These are phyloP conservation scores for Selene dorsalis DNA, from an alignment of 2,797 vertebrate genomes.

Conservation along the genomic window DNA sequence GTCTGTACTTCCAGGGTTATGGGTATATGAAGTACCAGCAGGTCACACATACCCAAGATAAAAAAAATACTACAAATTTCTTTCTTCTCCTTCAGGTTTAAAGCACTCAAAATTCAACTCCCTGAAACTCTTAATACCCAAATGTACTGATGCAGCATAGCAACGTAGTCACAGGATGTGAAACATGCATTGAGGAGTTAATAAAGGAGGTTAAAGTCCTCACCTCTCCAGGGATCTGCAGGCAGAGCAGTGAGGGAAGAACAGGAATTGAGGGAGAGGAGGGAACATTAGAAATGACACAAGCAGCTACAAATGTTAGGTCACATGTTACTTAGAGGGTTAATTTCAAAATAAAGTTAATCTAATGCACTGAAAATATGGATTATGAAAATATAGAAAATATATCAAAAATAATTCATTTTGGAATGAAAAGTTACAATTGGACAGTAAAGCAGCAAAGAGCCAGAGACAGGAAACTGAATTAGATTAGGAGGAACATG, in stretches of 20 bases:
- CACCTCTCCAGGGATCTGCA: conserved; percentile 81
- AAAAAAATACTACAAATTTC: too few species aligned
- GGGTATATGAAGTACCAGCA: too few species aligned
- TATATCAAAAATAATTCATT: neutral
- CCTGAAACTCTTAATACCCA: neutral
- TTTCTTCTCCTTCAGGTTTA: too few species aligned
- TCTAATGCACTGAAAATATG: neutral
- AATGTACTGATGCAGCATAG: neutral
- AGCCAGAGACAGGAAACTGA: neutral
- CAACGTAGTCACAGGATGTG: neutral
- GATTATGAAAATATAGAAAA: neutral
- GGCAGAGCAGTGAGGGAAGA: conserved; percentile 32
- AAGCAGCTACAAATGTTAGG: neutral
- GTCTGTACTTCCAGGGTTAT: too few species aligned
- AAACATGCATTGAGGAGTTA: conserved; percentile 20
- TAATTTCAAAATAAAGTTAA: neutral
- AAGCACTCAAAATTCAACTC: neutral
- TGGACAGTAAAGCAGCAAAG: neutral
- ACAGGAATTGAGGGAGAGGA: conserved; percentile 10
- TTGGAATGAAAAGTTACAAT: neutral
- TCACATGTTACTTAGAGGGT: neutral
- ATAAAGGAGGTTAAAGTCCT: conserved; percentile 32
- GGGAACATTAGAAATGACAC: conserved; percentile 4
- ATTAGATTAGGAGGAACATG: neutral
- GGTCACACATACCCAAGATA: too few species aligned